Base-by-base conservation (phyloP, 2,797 vertebrate species). In the Knipowitschia caucasica region DNA sequence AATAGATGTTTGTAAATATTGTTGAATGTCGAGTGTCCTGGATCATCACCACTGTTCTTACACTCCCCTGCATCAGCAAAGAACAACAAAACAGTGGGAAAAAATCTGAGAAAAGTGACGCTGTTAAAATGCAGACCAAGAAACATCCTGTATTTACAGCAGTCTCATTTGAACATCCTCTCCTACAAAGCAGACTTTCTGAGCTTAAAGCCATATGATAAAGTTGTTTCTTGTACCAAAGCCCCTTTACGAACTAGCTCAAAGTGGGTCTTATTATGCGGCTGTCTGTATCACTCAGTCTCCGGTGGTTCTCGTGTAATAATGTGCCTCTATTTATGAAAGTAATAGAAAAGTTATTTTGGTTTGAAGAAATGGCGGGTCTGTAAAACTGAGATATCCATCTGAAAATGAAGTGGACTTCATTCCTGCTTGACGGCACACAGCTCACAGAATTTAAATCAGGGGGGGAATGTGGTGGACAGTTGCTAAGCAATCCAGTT, bases 401-500 rank as follows among this genome's bases (percentile, higher is more conserved):
- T 83, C 68, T 77, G 56, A 69, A 76, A 80, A 70, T 71, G 70
- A 79, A 71, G 73, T 73, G 68, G 70, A 70, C 71, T 73, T 33
- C 24, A 36, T 64, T 72, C 69, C 58, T 18, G 18, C 64, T 66
- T 42, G 58, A 60, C 68, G 63, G 52, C 67, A 59, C 58, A 59
- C 55, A 44, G 67, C 64, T 4, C 33, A 31, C 56, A 67, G 68
- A 64, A 80, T 82, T 76, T 74, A 77, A 86, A 82, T 81, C 56
- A 77, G 69, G 54, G 24, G 71, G 66, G 69, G 64, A 61, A 54
- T 26, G 36, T 43, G 52, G 59, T 18, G 14, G 69, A 71, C 60
- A 44, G 84, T 81, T 86, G 79, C 83, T 84, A 78, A 84, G 81
- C 79, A 80, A 84, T 84, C 64, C 75, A 68, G 74, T 77, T 78